These are phyloP conservation scores for Sakesphorus luctuosus DNA, from an alignment of 2,113 vertebrate species.

Conservation along the genomic window DNA sequence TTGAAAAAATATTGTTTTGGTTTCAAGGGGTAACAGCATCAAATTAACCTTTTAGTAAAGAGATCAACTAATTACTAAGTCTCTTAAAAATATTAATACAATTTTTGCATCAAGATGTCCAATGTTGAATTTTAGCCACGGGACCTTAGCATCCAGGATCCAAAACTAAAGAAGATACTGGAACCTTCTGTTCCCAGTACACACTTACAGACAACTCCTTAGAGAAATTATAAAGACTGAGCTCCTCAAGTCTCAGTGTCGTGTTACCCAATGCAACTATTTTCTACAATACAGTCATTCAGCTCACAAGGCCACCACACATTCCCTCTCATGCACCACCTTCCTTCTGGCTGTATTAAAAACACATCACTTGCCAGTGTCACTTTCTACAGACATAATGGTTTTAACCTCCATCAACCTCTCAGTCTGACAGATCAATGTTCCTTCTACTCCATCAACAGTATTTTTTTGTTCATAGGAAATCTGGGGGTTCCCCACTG, in stretches of 20 bases:
- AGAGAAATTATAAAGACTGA: background rate
- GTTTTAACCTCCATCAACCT: background rate
- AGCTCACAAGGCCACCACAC: background rate
- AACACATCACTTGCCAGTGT: background rate
- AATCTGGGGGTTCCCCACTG: background rate
- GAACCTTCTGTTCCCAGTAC: background rate
- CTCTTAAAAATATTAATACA: background rate
- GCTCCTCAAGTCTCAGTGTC: background rate
- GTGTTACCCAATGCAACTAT: background rate
- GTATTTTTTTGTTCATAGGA: background rate
- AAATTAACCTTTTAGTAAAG: background rate
- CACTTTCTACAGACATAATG: background rate
- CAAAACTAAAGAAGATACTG: background rate
- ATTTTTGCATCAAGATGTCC: background rate
- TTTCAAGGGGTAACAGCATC: background rate
- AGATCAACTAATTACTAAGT: background rate
- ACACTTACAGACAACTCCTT: background rate
- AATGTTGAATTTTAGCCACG: background rate
- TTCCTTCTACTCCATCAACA: background rate
- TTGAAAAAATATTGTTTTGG: background rate
- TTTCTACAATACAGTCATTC: background rate
- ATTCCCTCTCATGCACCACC: fast-evolving
- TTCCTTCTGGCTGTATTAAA: background rate
- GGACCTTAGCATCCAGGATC: background rate
- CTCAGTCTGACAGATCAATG: background rate